Base-by-base conservation (phyloP, 1,140 invertebrate species). In the Hirudo medicinalis region DNA sequence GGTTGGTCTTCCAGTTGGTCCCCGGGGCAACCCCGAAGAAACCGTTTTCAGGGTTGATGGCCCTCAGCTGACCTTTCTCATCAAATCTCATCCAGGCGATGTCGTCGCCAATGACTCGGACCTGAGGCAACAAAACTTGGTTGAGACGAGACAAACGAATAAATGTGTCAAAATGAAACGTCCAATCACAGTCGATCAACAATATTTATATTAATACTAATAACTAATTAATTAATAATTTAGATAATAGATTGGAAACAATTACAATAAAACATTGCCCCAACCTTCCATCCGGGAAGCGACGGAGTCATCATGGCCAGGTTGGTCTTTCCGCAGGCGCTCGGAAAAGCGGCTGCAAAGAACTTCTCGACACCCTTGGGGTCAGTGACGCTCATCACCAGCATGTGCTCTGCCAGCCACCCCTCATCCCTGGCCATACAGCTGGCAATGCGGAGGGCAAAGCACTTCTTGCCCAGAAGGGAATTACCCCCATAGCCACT, bases 11-110 rank as follows among this genome's bases (percentile, higher is more conserved):
- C 71, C 83, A 85, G 0, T 91, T 95, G 15, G 96, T 99, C 5
- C 90, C 95, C 70, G 97, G 97, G 3, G 96, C 96, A 0, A 99
- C 97, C 3, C 97, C 97, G 80, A 99, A 99, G 86, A 99, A 99
- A 22, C 97, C 97, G 78, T 94, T 92, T 82, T 99, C 97, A 0
- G 97, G 96, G 80, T 99, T 99, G 75, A 99, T 99, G 4, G 95
- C 97, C 72, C 94, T 85, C 25, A 99, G 84, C 53, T 88, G 86
- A 5, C 94, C 94, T 71, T 94, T 85, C 29, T 87, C 84, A 76
- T 97, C 93, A 80, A 98, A 98, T 79, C 89, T 90, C 93, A 99
- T 97, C 84, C 84, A 85, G 9, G 84, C 84, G 71, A 85, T 85
- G 74, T 85, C 84, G 74, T 86, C 85, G 8, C 80, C 78, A 13